Percentiles rank a stretch among this genome's conserved stretches.
phyloP scores from a whole-genome alignment of 1,140 invertebrate species.

The Steinernema feltiae region DNA sequence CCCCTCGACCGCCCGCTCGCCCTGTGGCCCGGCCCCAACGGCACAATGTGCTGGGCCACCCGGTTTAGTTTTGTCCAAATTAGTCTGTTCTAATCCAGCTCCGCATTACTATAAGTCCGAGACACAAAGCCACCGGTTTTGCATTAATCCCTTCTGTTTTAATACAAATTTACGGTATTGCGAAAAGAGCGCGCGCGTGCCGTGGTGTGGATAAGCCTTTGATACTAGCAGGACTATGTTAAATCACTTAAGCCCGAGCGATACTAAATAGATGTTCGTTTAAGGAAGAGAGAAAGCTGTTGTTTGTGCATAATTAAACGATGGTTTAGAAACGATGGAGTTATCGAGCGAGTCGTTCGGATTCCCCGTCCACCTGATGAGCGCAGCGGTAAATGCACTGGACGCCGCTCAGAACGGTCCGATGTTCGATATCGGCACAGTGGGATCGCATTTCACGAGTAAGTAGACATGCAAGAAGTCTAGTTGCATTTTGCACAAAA shows the following conservation, averaged over 20 bases:
- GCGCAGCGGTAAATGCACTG: not conserved
- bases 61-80: conserved; percentile 9
- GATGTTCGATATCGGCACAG: not conserved
- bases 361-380: conserved; percentile 10
- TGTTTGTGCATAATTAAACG: conserved; percentile 12
- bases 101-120: conserved; percentile 13
- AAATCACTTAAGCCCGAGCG: conserved; percentile 6
- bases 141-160: conserved; percentile 14
- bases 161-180: conserved; percentile 15
- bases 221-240: conserved; percentile 14
- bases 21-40: not conserved
- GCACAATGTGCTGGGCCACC: conserved; percentile 1
- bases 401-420: not conserved
- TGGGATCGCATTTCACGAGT: conserved; percentile 6
- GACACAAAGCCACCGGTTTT: conserved; percentile 8
- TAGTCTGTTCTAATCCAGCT: conserved; percentile 8
- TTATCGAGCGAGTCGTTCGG: conserved; percentile 1
- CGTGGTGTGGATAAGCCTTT: not conserved
- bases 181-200: not conserved
- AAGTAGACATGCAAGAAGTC: not conserved
- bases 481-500: too few species aligned
- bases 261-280: not conserved
- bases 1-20: not conserved
- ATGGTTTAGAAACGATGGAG: conserved; percentile 7
- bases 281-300: conserved; percentile 3